Percentiles rank a stretch among this genome's conserved stretches.
Evolutionary conservation across 2,888 invertebrate species (phyloP).

Genomic region (Drosophila ezoana): DNA sequence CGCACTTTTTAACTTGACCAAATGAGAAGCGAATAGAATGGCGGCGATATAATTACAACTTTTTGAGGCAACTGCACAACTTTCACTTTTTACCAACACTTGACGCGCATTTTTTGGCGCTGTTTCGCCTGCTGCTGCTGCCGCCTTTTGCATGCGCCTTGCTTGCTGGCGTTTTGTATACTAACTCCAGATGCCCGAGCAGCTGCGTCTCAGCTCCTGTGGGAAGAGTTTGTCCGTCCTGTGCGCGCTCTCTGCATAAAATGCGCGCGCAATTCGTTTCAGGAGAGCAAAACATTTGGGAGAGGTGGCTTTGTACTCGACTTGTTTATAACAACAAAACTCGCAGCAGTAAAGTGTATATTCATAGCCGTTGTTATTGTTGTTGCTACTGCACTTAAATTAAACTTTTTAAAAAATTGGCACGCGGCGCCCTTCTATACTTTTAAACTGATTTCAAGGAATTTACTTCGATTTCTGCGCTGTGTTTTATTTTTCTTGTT

Average conservation of each 20-base stretch:
- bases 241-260: constrained; percentile 12
- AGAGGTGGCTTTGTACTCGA: constrained; percentile 40
- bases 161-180: constrained; percentile 66
- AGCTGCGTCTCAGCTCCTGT: constrained; percentile 71
- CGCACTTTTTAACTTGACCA: neutral
- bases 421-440: constrained; percentile 39
- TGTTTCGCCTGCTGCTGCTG: constrained; percentile 22
- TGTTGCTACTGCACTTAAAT: constrained; percentile 64
- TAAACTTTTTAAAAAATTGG: constrained; percentile 69
- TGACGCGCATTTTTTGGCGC: constrained; percentile 54
- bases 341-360: constrained; percentile 30
- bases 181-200: constrained; percentile 67
- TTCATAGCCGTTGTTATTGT: constrained; percentile 21
- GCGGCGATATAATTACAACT: constrained; percentile 38
- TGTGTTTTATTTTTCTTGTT: constrained; percentile 8
- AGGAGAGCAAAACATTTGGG: constrained; percentile 21
- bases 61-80: constrained; percentile 31
- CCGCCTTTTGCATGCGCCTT: constrained; percentile 54
- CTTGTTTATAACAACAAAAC: constrained; percentile 68
- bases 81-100: constrained; percentile 64
- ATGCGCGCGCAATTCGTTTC: constrained; percentile 68
- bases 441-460: constrained; percentile 61
- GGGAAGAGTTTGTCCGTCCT: constrained; percentile 56
- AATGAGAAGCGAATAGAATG: constrained; percentile 7
- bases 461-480: constrained; percentile 53